Conservation (phyloP, 2,888 invertebrate species). For the Horisme vitalbata region DNA sequence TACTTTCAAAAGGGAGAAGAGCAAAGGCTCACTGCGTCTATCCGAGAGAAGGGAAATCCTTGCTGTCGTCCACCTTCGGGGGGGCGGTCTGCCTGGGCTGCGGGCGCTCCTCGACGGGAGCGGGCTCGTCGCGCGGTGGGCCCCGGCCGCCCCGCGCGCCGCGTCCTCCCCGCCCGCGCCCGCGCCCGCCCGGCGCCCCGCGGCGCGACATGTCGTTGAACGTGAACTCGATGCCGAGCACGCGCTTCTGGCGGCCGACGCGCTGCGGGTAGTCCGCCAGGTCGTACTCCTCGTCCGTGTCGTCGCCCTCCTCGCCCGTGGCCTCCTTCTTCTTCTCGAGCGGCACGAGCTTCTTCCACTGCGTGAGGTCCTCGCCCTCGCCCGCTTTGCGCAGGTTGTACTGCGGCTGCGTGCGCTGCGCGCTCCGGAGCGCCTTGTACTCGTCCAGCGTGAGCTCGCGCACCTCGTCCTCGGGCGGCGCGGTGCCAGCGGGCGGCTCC, state of each 20-base stretch:
- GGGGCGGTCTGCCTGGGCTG: conserved; percentile 70
- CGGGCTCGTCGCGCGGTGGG: conserved; percentile 60
- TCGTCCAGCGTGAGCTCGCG: conserved; percentile 96
- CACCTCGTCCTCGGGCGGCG: conserved; percentile 88
- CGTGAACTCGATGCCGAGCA: conserved; percentile 93
- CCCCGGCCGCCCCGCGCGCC: conserved; percentile 77
- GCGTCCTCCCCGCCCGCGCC: conserved; percentile 84
- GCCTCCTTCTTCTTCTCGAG: conserved; percentile 89
- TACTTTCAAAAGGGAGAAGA: conserved; percentile 74
- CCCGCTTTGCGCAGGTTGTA: conserved; percentile 97
- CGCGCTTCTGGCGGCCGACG: conserved; percentile 92
- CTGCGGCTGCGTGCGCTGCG: conserved; percentile 90
- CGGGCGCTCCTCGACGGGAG: conserved; percentile 62
- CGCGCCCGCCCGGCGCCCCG: conserved; percentile 77
- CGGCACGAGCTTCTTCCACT: conserved; percentile 96
- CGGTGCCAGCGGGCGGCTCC: conserved; percentile 72
- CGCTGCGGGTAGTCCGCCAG: conserved; percentile 92
- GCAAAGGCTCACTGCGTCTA: conserved; percentile 79
- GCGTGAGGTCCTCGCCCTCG: conserved; percentile 94
- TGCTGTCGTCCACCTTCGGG: conserved; percentile 97
- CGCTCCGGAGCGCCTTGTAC: conserved; percentile 94
- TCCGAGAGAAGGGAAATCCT: conserved; percentile 96
- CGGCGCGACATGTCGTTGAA: conserved; percentile 91
- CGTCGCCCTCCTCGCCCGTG: conserved; percentile 85
- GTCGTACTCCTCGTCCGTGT: conserved; percentile 88